phyloP scores from a whole-genome alignment of 2,888 invertebrate species.

The Metacarcinus magister region DNA sequence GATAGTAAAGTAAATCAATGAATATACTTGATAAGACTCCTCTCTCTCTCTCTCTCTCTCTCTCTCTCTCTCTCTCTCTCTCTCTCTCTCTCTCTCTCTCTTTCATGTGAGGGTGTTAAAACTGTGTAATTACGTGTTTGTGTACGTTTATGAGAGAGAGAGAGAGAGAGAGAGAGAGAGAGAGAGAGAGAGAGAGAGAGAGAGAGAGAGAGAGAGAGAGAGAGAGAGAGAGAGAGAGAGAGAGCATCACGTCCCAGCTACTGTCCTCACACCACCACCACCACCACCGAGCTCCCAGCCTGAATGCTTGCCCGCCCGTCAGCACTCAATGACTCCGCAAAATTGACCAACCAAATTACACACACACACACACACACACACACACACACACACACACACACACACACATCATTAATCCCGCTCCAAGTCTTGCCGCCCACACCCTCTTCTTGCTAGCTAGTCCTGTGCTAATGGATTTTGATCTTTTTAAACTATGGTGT shows the following conservation, averaged over 20 bases:
- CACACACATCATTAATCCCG: slow-evolving; percentile 30
- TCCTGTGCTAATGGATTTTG: not conserved
- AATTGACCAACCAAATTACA: slow-evolving; percentile 21
- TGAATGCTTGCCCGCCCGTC: not conserved
- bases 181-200: slow-evolving; percentile 62
- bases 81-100: not conserved
- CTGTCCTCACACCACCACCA: not conserved
- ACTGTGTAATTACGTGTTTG: no score
- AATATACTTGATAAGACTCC: not conserved
- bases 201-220: slow-evolving; percentile 52
- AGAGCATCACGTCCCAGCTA: slow-evolving; percentile 13
- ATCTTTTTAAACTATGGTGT: no score
- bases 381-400: not conserved
- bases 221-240: slow-evolving; percentile 65
- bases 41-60: not conserved
- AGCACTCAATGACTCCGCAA: slow-evolving; percentile 29
- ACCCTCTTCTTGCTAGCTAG: not conserved
- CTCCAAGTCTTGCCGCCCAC: not conserved
- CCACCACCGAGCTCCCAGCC: not conserved
- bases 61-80: slow-evolving; percentile 13
- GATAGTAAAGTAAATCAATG: not conserved
- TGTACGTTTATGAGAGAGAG: not conserved
- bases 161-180: slow-evolving; percentile 61
- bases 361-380: slow-evolving; percentile 30
- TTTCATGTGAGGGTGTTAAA: not conserved